phyloP scores from a whole-genome alignment of 2,113 vertebrate species.

The Fulmarus glacialis region DNA sequence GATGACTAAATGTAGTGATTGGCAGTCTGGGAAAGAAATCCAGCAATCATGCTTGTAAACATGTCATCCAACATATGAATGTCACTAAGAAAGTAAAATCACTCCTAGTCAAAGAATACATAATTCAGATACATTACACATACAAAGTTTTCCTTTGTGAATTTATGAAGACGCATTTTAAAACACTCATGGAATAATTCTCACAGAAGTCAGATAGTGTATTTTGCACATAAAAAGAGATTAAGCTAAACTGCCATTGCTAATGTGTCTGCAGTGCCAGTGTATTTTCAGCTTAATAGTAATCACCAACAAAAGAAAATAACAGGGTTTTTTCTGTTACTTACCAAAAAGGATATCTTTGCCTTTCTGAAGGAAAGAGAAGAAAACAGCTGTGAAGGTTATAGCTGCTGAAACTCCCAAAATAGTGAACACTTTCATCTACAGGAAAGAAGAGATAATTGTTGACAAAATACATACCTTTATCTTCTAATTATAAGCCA shows the following conservation, averaged over 20 bases:
- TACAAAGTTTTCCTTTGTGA: neutral
- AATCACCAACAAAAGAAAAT: neutral
- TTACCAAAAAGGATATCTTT: constrained; percentile 57
- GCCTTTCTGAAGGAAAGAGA: constrained; percentile 15
- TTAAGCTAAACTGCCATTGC: neutral
- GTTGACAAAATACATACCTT: neutral
- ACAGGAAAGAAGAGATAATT: constrained; percentile 10
- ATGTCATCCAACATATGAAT: neutral
- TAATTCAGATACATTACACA: neutral
- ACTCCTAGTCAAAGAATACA: neutral
- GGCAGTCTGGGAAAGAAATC: neutral
- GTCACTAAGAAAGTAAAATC: neutral
- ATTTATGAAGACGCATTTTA: neutral
- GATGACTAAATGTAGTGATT: neutral
- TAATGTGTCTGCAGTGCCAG: neutral
- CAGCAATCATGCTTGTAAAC: neutral
- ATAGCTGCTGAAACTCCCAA: constrained; percentile 27
- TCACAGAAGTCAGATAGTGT: neutral
- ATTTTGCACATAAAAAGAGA: neutral
- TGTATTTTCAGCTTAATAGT: neutral
- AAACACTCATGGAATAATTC: neutral
- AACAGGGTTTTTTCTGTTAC: neutral
- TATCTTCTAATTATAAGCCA: neutral
- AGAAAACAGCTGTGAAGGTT: constrained; percentile 26
- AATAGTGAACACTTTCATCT: constrained; percentile 52